Evolutionary conservation across 2,888 invertebrate species (phyloP), one percentile per base, ranked within the genome.

Genomic region (Congeria kusceri): DNA sequence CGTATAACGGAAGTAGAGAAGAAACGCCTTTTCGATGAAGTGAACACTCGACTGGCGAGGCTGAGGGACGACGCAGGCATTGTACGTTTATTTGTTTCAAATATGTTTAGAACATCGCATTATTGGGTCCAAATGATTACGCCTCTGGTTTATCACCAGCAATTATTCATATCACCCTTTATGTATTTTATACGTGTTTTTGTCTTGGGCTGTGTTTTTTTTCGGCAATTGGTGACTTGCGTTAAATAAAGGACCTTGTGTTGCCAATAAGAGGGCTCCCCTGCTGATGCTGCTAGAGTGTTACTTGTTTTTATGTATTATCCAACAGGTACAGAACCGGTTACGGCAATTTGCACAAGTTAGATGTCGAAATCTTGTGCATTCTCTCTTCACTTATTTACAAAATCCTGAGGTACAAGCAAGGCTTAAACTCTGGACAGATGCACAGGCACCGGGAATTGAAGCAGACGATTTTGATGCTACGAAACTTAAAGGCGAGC

Each of bases 1-100:
- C 80, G 76, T 32, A 67, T 69, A 20, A 77, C 81, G n/a, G 78
- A 80, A 59, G 87, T 86, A n/a, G 83, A 87, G 20, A 87, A 80
- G 63, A 57, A 69, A 5, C 80, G 73, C 53, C 66, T 85, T 47
- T 75, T 82, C 44, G 72, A 63, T 0, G 70, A 74, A 11, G 79
- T 87, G 2, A 64, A 77, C 13, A 68, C 61, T 25, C 61, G 86
- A 23, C 69, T 87, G 15, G 78, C 64, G 39, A 84, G 62, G 25
- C 63, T 87, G 11, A 73, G 71, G 39, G 49, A 61, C 18, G 77
- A 83, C 25, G 80, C 86, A 3, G 77, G 80, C 44, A 70, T 69
- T 76, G 87, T 87, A 74, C 9, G 53, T 53, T 11, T 5, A 28
- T 28, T 13, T 59, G 3, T 5, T 59, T 27, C 20, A 32, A 63